Base-by-base conservation (phyloP, 2,888 invertebrate genomes). In the Drosophila fulvimacula region DNA sequence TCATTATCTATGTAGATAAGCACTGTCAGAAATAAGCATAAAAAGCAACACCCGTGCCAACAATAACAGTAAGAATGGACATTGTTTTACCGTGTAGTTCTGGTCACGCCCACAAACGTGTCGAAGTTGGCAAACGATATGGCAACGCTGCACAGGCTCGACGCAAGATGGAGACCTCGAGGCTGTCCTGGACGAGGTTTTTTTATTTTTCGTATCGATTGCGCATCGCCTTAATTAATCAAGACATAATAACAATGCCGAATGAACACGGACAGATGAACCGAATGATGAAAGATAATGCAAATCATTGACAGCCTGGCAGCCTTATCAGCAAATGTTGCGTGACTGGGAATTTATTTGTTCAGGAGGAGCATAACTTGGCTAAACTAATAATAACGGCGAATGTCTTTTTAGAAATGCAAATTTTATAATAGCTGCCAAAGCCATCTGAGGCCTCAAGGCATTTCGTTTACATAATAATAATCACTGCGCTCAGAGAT, bases 1-100 rank as follows among this genome's bases (percentile, higher is more conserved):
- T 88, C 87, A 86, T 86, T 86, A 86, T 87, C 89, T 87, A 69
- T 74, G 73, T 65, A 82, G 85, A 85, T 86, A 88, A 88, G 88
- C 69, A 59, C 82, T 68, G 58, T 73, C 76, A 53, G 64, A 69
- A 82, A 76, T 73, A 74, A 66, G 67, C 80, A 76, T 79, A 75
- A 86, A 72, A 84, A 69, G 62, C 70, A 65, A 63, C 71, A 71
- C 48, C 34, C 49, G 46, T 21, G 24, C 32, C 30, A 59, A 59
- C 69, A 71, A 51, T 59, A 61, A 69, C 60, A 69, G 27, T 44
- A 52, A 71, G 71, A 77, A 65, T 38, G 38, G 38, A 15, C 52
- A 52, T 52, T 52, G 38, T 78, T 76, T 71, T 66, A 46, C 64
- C 24, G 44, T 63, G 57, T 66, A 55, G 69, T 67, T 67, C 53